Evolutionary conservation across 2,797 vertebrate genomes (phyloP), one percentile per base, ranked within the genome.

Genomic region (Fringilla coelebs): DNA sequence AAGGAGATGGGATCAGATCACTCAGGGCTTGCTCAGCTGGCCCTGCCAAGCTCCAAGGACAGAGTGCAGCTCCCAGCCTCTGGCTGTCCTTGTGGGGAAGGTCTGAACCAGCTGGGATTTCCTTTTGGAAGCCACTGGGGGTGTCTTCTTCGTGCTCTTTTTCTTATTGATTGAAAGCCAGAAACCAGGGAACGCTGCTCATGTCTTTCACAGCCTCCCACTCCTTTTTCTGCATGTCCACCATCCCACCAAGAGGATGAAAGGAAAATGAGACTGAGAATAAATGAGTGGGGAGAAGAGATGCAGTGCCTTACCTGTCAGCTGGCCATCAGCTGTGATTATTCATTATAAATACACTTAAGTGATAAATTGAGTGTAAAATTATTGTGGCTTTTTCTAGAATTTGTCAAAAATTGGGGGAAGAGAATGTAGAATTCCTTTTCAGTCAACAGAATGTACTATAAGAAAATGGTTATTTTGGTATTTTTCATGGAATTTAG

Each of bases 321-420:
- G 58, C 65, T 87, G 51, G 31, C 58, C 40, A 38, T 89, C 70
- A 86, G 38, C 46, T 80, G 22, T 89, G 79, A 58, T 83, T 77
- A 49, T 74, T 82, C 41, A 25, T 89, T 85, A 32, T 75, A 77
- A 88, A 91, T 77, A 67, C 43, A 31, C 10, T 72, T 54, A 36
- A 81, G 31, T 75, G 84, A 88, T 83, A 94, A 84, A 93, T n/a
- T 13, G 43, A 92, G 65, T 87, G 72, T 89, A 83, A 92, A 96
- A 74, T 84, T 58, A 85, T 45, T 89, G 40, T 52, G 51, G 14
- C 46, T 77, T 93, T 89, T 95, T 85, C 71, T 89, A 71, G 49
- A 80, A 86, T 63, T 78, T 92, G 73, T 91, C 43, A 93, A 66
- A 95, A 94, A 55, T 48, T 2, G 8, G 34, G 20, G 21, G 7